Evolutionary conservation across 1,140 invertebrate genomes (phyloP).

Genomic region (Listronotus oregonensis): DNA sequence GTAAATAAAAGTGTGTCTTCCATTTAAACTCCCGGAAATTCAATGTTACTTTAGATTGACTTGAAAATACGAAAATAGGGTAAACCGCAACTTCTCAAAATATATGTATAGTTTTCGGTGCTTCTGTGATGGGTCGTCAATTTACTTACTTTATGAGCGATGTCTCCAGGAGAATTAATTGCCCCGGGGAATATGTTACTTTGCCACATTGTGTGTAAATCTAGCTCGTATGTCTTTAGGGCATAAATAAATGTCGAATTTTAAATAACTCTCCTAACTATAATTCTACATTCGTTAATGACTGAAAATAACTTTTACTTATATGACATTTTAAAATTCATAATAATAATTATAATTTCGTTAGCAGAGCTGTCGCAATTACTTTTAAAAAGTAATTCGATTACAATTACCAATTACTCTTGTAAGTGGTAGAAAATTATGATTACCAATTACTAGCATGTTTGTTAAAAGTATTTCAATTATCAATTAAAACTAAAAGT

Average conservation of each 20-base stretch:
- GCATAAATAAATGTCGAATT: constrained; percentile 34
- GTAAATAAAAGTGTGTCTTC: background rate
- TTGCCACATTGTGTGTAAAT: constrained; percentile 36
- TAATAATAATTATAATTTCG: too few species aligned
- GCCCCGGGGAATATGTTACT: constrained; percentile 31
- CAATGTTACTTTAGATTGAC: constrained; percentile 6
- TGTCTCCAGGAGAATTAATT: constrained; percentile 36
- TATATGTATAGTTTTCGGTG: constrained; percentile 19
- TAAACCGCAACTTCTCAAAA: background rate
- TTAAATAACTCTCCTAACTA: constrained; percentile 31
- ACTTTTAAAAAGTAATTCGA: too few species aligned
- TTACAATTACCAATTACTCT: too few species aligned
- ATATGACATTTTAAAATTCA: too few species aligned
- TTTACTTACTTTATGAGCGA: constrained; percentile 33
- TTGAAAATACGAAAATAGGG: constrained; percentile 13
- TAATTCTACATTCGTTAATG: constrained; percentile 18
- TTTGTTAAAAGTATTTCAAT: too few species aligned
- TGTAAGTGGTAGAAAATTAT: too few species aligned
- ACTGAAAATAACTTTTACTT: background rate
- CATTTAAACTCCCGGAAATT: constrained; percentile 9
- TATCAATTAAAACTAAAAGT: too few species aligned
- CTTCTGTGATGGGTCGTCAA: constrained; percentile 33
- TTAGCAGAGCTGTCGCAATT: too few species aligned
- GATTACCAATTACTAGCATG: too few species aligned
- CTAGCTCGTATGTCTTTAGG: constrained; percentile 26